A percentile compares a stretch with the other conserved stretches of the same genome.
These are phyloP conservation scores for Sialis lutaria DNA, from an alignment of 2,888 invertebrate species.

Conservation along the genomic window DNA sequence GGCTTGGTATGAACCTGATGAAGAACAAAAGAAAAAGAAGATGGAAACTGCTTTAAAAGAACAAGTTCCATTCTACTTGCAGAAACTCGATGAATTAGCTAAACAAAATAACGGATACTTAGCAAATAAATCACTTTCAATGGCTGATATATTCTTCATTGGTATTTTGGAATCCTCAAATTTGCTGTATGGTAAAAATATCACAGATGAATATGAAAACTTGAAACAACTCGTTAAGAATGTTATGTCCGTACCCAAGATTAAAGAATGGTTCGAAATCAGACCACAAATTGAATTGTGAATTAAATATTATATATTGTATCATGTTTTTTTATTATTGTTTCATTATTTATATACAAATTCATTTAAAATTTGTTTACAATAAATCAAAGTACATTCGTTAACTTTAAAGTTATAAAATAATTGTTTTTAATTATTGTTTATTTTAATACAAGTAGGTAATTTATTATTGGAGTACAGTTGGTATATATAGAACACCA, in stretches of 20 bases:
- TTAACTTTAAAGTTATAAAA: too few relatives aligned
- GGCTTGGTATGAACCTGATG: constrained; percentile 36
- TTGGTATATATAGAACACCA: too few relatives aligned
- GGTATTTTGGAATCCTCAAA: constrained; percentile 39
- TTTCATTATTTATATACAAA: too few relatives aligned
- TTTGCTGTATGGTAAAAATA: constrained; percentile 32
- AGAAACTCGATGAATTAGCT: constrained; percentile 35
- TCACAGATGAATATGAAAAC: constrained; percentile 37
- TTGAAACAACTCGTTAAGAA: constrained; percentile 34
- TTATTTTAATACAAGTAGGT: too few relatives aligned
- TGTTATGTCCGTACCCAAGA: constrained; percentile 35
- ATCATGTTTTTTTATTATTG: too few relatives aligned
- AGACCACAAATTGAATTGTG: constrained; percentile 37
- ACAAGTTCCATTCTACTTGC: constrained; percentile 36
- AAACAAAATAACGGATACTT: constrained; percentile 41
- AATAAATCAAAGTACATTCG: too few relatives aligned
- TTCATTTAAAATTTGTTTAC: too few relatives aligned
- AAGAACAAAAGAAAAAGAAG: constrained; percentile 29
- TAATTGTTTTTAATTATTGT: too few relatives aligned
- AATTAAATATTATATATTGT: too few relatives aligned
- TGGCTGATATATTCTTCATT: constrained; percentile 45
- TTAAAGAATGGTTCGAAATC: constrained; percentile 46
- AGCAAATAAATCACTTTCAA: constrained; percentile 37
- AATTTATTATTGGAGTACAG: too few relatives aligned
- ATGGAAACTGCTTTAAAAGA: constrained; percentile 30